Conservation (phyloP, 35 echinoderm and acorn worm species). For the Lytechinus pictus region DNA sequence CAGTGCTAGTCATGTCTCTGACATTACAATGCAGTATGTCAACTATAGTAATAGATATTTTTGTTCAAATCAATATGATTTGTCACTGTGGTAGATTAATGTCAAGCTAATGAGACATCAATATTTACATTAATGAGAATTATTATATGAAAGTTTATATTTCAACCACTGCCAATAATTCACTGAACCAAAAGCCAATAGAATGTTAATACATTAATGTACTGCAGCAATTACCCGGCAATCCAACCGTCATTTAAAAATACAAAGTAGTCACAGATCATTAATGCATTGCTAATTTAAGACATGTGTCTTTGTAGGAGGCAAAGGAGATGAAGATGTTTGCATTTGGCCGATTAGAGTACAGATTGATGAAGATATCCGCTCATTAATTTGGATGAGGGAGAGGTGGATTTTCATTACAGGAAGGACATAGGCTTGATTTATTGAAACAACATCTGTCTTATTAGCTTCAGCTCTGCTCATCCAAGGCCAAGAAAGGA, state of each 20-base stretch:
- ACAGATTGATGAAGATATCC: neutral
- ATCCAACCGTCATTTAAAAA: neutral
- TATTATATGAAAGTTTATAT: neutral
- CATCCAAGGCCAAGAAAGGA: neutral
- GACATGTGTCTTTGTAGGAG: neutral
- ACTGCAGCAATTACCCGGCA: neutral
- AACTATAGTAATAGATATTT: neutral
- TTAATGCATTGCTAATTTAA: neutral
- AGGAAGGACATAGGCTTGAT: neutral
- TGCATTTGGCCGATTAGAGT: neutral
- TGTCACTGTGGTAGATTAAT: neutral
- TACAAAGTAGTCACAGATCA: neutral
- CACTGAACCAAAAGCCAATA: too few relatives aligned
- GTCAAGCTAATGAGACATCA: neutral
- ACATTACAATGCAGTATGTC: neutral
- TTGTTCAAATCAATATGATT: neutral
- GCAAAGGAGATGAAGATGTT: neutral
- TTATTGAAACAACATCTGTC: slow-evolving; percentile 23
- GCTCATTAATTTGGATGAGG: neutral
- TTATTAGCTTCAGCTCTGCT: neutral
- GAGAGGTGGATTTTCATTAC: neutral
- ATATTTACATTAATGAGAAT: neutral
- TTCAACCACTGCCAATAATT: neutral
- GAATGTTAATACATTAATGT: neutral
- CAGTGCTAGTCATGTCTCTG: neutral